Evolutionary conservation across 2,797 vertebrate genomes (phyloP).

Genomic region (Buphagus erythrorhynchus): DNA sequence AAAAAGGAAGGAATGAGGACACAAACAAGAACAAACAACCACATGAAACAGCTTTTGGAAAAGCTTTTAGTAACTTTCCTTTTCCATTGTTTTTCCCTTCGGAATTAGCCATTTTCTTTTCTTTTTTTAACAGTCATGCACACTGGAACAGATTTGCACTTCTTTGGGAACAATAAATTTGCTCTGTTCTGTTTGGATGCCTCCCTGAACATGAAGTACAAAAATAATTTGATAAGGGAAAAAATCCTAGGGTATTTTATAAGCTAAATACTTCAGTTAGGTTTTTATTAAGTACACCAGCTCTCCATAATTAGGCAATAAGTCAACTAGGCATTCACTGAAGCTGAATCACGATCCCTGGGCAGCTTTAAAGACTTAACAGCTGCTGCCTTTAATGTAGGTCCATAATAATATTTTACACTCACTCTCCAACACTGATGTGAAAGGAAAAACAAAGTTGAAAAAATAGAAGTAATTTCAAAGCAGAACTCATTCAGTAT

Average conservation of each 20-base stretch:
- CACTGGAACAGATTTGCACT: neutral
- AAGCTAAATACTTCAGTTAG: neutral
- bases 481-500: neutral
- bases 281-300: neutral
- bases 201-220: neutral
- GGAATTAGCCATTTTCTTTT: neutral
- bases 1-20: neutral
- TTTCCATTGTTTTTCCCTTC: neutral
- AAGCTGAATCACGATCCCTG: neutral
- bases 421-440: neutral
- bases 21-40: neutral
- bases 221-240: neutral
- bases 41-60: neutral
- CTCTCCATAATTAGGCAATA: neutral
- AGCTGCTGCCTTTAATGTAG: neutral
- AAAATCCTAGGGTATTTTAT: neutral
- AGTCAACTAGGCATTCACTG: neutral
- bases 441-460: neutral
- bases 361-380: neutral
- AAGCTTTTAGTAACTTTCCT: neutral
- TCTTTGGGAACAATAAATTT: neutral
- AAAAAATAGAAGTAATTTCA: neutral
- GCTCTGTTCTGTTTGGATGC: neutral
- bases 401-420: neutral
- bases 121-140: neutral